Base-by-base conservation (phyloP, 2,888 invertebrate species). In the Ceraclea dissimilis region DNA sequence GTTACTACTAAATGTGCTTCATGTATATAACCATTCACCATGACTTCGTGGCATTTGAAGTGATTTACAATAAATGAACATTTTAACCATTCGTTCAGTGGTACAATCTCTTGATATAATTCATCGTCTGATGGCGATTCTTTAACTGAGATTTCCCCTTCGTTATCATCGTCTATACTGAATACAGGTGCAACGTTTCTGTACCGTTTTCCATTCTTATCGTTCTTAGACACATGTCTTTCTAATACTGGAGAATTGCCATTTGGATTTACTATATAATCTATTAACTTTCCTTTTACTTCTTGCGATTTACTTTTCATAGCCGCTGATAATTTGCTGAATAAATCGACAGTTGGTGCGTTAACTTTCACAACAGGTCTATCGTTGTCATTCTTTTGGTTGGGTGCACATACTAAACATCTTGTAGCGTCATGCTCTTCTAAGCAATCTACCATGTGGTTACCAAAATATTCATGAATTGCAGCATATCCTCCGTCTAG, bases 1-100 rank as follows among this genome's bases (percentile, higher is more conserved):
- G 94, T 93, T 34, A 96, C 85, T 54, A 95, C 82, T 62, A 97
- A 76, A 71, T 88, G 85, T 64, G 94, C 94, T 72, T 91, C 89
- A 69, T 88, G 88, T 82, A 91, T 88, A 67, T 86, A 87, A 5
- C 92, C 92, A 70, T 91, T 91, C 64, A 90, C 83, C 70, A 90
- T 86, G 16, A 97, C 89, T 75, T 97, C 94, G 74, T 93, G 89
- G 69, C 97, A 97, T 63, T 87, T 85, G 71, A 94, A 97, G 63
- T 86, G 85, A 67, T 89, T 88, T 54, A 93, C 80, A 43, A 94
- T 81, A 66, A 92, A 90, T 1, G 90, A 84, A 68, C 87, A 87
- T 68, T 88, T 89, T 58, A 93, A 73, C 80, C 90, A 94, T 13
- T 83, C 78, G 63, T 86, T 86, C 49, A 95, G 73, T 56, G 88